Base-by-base conservation (phyloP, 2,797 vertebrate species). In the Pangasius mekongensis region DNA sequence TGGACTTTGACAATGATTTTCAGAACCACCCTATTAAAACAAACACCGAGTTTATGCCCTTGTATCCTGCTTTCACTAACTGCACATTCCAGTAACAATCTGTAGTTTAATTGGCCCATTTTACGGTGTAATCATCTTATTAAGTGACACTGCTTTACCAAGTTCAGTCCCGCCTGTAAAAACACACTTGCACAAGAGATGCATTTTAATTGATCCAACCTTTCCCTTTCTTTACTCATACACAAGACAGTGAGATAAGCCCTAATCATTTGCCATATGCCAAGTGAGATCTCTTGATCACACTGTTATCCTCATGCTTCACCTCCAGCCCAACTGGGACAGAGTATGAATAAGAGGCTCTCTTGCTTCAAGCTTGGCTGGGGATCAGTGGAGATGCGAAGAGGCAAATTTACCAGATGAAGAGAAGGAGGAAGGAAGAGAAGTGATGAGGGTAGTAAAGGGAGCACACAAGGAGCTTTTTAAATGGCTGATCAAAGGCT, bases 401-500 rank as follows among this genome's bases (percentile, higher is more conserved):
- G 81, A 87, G 87, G 78, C 39, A 89, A 60, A 89, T 86, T 83
- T 64, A 86, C 85, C 81, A 89, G 77, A 81, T 86, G 52, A 89
- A 71, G 77, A 71, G 83, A 87, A 86, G 43, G 52, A 89, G 71
- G n/a, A 36, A 89, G 84, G 54, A 85, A 71, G 49, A 64, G 67
- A 86, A 85, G 66, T 71, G 39, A 30, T 74, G 85, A 33, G 49
- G 77, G 84, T 54, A 66, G 80, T 36, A 54, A 39, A 24, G 27
- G 36, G 67, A 86, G 58, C 71, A 88, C 62, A 84, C 64, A 82
- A 86, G 14, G 9, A 58, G 67, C 60, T 54, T 80, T 88, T 89
- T 86, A 87, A 84, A 88, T 33, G 86, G 66, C 74, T 88, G 86
- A 90, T 90, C 76, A 90, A 90, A 90, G 83, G 66, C 71, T 86